These are phyloP conservation scores for Esox lucius DNA, from an alignment of 2,797 vertebrate genomes.

Conservation along the genomic window DNA sequence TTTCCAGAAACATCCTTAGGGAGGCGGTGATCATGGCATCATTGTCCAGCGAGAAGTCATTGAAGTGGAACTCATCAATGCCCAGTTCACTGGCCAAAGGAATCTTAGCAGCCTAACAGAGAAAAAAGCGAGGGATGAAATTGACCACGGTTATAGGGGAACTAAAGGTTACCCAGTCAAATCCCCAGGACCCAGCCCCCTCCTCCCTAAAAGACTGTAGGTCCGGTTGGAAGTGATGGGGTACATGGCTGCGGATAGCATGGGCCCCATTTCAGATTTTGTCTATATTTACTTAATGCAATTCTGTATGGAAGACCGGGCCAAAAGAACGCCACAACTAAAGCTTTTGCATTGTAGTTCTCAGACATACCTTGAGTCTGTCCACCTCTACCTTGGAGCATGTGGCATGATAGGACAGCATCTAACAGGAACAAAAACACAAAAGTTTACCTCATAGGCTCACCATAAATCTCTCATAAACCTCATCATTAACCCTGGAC, in stretches of 20 bases:
- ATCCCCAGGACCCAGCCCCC: too few relatives aligned
- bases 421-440: constrained; percentile 56
- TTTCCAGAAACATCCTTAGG: constrained; percentile 80
- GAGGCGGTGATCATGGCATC: constrained; percentile 83
- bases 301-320: too few relatives aligned
- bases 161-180: neutral
- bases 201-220: too few relatives aligned
- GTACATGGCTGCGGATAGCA: too few relatives aligned
- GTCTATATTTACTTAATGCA: too few relatives aligned
- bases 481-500: too few relatives aligned
- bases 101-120: constrained; percentile 78
- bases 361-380: constrained; percentile 74
- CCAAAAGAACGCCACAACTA: too few relatives aligned
- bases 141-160: neutral
- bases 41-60: constrained; percentile 81
- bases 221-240: too few relatives aligned
- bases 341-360: constrained; percentile 3
- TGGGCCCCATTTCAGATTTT: too few relatives aligned
- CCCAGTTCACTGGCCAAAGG: constrained; percentile 77
- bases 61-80: constrained; percentile 80
- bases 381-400: constrained; percentile 83
- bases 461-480: neutral
- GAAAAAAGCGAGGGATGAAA: constrained; percentile 39
- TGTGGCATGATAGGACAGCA: constrained; percentile 82
- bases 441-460: neutral